These are phyloP conservation scores for Tenthredo amoena DNA, from an alignment of 2,888 invertebrate genomes.

Conservation along the genomic window DNA sequence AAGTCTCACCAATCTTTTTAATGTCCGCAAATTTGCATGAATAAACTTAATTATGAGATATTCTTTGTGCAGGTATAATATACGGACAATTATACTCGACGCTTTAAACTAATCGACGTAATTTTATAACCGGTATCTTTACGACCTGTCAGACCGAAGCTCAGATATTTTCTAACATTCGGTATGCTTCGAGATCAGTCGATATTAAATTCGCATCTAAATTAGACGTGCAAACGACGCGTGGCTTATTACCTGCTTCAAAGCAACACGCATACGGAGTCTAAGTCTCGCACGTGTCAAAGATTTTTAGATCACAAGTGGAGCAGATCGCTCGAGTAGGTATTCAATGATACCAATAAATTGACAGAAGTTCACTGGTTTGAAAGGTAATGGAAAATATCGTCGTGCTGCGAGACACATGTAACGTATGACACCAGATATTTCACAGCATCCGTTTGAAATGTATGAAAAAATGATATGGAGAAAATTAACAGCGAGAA, in stretches of 20 bases:
- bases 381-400: conserved; percentile 65
- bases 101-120: neutral
- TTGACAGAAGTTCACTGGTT: conserved; percentile 68
- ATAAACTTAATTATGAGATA: neutral
- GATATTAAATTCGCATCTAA: conserved; percentile 33
- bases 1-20: neutral
- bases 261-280: conserved; percentile 62
- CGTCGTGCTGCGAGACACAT: conserved; percentile 10
- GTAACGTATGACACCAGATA: neutral
- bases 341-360: conserved; percentile 63
- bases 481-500: neutral
- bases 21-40: neutral
- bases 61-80: neutral
- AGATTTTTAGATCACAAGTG: conserved; percentile 51
- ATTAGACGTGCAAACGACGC: conserved; percentile 54
- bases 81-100: neutral
- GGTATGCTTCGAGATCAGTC: neutral
- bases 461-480: neutral
- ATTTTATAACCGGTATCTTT: neutral
- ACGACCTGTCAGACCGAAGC: neutral
- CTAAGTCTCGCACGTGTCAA: conserved; percentile 56
- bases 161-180: neutral
- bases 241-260: conserved; percentile 68
- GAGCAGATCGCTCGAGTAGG: conserved; percentile 40
- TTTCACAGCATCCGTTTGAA: neutral